Evolutionary conservation across 2,888 invertebrate genomes (phyloP).

Genomic region (Idaea straminata): DNA sequence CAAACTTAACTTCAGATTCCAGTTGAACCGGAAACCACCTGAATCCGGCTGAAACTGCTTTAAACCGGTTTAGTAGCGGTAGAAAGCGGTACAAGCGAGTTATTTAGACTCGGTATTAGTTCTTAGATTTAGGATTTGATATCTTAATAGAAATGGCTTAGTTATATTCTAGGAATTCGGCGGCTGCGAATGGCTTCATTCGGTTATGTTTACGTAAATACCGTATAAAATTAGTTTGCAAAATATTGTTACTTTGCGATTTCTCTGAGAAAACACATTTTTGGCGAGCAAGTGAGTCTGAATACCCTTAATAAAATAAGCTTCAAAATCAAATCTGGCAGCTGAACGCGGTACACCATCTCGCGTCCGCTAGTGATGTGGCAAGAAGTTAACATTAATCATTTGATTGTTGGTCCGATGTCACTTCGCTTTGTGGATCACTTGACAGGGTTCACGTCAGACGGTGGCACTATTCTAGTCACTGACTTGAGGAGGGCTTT

Average conservation of each 20-base stretch:
- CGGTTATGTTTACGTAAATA: too few relatives aligned
- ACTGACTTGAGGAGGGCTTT: neutral
- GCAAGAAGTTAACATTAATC: slow-evolving; percentile 69
- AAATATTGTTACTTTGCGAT: too few relatives aligned
- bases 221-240: too few relatives aligned
- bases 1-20: too few relatives aligned
- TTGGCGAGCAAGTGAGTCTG: too few relatives aligned
- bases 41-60: slow-evolving; percentile 32
- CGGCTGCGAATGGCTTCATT: too few relatives aligned
- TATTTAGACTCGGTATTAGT: too few relatives aligned
- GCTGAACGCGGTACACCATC: slow-evolving; percentile 7
- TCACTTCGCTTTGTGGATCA: slow-evolving; percentile 73
- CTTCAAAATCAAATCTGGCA: neutral
- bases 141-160: too few relatives aligned
- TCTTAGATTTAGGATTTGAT: too few relatives aligned
- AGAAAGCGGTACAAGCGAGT: neutral
- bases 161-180: too few relatives aligned
- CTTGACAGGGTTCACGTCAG: slow-evolving; percentile 74
- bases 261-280: too few relatives aligned
- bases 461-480: slow-evolving; percentile 58
- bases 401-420: slow-evolving; percentile 69
- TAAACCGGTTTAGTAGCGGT: slow-evolving; percentile 38
- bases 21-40: too few relatives aligned
- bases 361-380: slow-evolving; percentile 49
- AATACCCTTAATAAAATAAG: neutral